A percentile compares a stretch with the other conserved stretches of the same genome.
Evolutionary conservation across 2,113 vertebrate genomes (phyloP).

Genomic region (Tragelaphus scriptus): DNA sequence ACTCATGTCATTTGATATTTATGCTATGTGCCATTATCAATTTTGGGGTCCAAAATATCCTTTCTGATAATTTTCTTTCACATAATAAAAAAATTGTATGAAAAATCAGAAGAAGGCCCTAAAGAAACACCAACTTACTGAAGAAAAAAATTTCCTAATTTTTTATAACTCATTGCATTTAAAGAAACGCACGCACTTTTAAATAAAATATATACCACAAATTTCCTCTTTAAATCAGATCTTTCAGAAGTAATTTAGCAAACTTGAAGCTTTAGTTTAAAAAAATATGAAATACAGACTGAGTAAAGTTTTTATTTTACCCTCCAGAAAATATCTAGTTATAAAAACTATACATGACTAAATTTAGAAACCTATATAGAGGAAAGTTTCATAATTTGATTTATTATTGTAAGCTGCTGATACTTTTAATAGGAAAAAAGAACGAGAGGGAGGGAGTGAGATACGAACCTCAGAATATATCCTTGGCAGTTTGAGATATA

Average conservation of each 20-base stretch:
- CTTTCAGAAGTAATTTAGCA: not conserved
- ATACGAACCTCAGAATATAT: conserved; percentile 30
- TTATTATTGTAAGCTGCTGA: not conserved
- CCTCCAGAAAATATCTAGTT: not conserved
- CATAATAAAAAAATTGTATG: not conserved
- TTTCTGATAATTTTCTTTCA: not conserved
- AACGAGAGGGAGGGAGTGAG: not conserved
- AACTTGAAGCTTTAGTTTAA: not conserved
- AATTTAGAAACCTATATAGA: not conserved
- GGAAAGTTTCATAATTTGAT: conserved; percentile 13
- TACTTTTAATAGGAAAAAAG: not conserved
- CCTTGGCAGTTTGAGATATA: conserved; percentile 28
- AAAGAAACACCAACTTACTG: not conserved
- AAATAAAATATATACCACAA: not conserved
- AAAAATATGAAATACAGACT: not conserved
- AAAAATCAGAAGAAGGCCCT: not conserved
- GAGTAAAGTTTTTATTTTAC: not conserved
- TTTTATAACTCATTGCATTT: not conserved
- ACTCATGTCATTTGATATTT: not conserved
- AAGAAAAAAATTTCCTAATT: not conserved
- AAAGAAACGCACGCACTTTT: not conserved
- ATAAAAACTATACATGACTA: not conserved
- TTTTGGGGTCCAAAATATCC: not conserved
- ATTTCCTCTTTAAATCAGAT: not conserved
- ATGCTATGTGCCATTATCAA: not conserved